A percentile compares a stretch with the other conserved stretches of the same genome.
Evolutionary conservation across 2,888 invertebrate genomes (phyloP).

Genomic region (Allygus modestus): DNA sequence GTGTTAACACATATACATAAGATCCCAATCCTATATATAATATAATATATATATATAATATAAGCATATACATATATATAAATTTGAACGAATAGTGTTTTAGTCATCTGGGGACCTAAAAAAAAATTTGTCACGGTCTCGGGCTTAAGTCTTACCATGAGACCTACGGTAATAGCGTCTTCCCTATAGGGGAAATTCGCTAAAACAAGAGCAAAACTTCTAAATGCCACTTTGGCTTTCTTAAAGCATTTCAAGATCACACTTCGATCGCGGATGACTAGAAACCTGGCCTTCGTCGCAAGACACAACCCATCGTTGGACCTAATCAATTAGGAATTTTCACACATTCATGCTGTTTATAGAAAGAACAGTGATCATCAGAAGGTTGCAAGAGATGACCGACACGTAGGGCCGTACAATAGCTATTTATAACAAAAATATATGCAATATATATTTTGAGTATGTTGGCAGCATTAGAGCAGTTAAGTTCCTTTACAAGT

Average conservation of each 20-base stretch:
- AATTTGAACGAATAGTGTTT: too few relatives aligned
- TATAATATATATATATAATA: too few relatives aligned
- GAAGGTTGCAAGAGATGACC: slow-evolving; percentile 10
- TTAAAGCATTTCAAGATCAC: not conserved
- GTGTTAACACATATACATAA: too few relatives aligned
- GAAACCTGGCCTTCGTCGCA: not conserved
- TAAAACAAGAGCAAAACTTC: not conserved
- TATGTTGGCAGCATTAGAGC: slow-evolving; percentile 64
- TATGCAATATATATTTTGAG: slow-evolving; percentile 68
- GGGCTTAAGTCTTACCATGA: too few relatives aligned
- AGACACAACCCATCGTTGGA: not conserved
- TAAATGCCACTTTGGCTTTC: slow-evolving; percentile 33
- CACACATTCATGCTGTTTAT: not conserved
- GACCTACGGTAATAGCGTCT: too few relatives aligned
- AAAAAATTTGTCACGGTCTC: too few relatives aligned
- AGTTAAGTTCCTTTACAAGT: slow-evolving; percentile 68
- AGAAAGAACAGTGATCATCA: not conserved
- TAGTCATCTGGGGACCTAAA: too few relatives aligned
- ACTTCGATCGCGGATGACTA: slow-evolving; percentile 15
- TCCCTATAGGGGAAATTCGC: too few relatives aligned
- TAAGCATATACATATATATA: too few relatives aligned
- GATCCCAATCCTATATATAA: too few relatives aligned
- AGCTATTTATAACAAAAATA: slow-evolving; percentile 63
- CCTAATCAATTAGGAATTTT: not conserved
- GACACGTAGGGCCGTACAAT: slow-evolving; percentile 24